Evolutionary conservation across 1,140 invertebrate species (phyloP).

Genomic region (Atta cephalotes): DNA sequence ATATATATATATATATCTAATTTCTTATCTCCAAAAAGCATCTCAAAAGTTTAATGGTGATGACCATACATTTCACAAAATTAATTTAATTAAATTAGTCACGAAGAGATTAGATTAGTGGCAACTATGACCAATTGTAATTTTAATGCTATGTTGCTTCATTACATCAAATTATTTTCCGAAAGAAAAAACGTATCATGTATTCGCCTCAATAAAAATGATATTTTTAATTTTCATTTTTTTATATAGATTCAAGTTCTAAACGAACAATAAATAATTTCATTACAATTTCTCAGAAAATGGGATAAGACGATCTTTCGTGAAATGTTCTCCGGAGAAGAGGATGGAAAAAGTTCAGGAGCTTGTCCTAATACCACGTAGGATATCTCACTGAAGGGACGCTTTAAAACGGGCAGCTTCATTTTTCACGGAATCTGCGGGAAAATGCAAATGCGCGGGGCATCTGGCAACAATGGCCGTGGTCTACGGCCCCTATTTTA

Average conservation of each 20-base stretch:
- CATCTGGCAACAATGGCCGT: conserved; percentile 87
- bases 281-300: conserved; percentile 8
- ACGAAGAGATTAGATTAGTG: background rate
- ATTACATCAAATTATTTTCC: background rate
- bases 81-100: background rate
- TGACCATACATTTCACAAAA: background rate
- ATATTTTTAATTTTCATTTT: background rate
- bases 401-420: conserved; percentile 69
- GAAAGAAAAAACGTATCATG: background rate
- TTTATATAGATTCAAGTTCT: background rate
- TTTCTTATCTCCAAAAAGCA: background rate
- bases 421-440: conserved; percentile 83
- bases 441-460: conserved; percentile 86
- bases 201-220: background rate
- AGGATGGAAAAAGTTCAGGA: conserved; percentile 50
- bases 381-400: conserved; percentile 59
- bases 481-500: conserved; percentile 86
- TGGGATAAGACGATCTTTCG: conserved; percentile 16
- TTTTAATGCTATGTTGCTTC: background rate
- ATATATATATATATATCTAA: background rate
- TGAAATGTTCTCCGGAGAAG: conserved; percentile 7
- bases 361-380: conserved; percentile 72
- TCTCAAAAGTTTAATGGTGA: background rate
- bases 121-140: background rate
- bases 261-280: conserved; percentile 15